These are phyloP conservation scores for Lepidochrysops patricia DNA, from an alignment of 2,888 invertebrate genomes.

Conservation along the genomic window DNA sequence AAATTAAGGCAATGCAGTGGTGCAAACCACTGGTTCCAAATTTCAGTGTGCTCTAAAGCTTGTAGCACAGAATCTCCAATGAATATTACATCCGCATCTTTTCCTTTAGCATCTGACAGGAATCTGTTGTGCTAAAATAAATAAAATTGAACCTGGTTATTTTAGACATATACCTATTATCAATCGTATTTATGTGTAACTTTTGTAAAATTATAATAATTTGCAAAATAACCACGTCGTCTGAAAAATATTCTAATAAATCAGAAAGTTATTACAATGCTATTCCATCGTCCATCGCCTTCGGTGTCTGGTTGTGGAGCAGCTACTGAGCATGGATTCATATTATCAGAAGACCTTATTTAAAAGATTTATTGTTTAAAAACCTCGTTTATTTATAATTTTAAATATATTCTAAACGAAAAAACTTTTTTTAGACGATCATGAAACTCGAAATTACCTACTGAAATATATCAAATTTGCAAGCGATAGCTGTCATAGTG, in stretches of 20 bases:
- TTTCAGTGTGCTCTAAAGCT: constrained; percentile 86
- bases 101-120: constrained; percentile 87
- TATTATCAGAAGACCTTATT: neutral
- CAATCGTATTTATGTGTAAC: constrained; percentile 3
- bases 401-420: too few species aligned
- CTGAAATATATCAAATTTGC: too few species aligned
- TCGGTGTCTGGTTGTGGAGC: constrained; percentile 83
- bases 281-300: constrained; percentile 91
- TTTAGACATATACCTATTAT: neutral
- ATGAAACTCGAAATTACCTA: too few species aligned
- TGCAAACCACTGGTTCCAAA: constrained; percentile 93
- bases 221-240: constrained; percentile 23
- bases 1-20: constrained; percentile 94
- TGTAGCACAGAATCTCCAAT: constrained; percentile 92
- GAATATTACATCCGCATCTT: constrained; percentile 94
- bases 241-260: constrained; percentile 11
- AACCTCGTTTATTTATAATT: neutral
- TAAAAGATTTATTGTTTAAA: neutral
- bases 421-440: too few species aligned
- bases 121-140: constrained; percentile 87
- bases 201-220: too few species aligned
- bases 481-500: neutral
- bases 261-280: constrained; percentile 66
- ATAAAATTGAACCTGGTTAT: constrained; percentile 11
- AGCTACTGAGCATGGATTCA: constrained; percentile 84